Percentiles rank a stretch among this genome's conserved stretches.
These are phyloP conservation scores for Platysternon megacephalum DNA, from an alignment of 2,113 vertebrate species.

Conservation along the genomic window DNA sequence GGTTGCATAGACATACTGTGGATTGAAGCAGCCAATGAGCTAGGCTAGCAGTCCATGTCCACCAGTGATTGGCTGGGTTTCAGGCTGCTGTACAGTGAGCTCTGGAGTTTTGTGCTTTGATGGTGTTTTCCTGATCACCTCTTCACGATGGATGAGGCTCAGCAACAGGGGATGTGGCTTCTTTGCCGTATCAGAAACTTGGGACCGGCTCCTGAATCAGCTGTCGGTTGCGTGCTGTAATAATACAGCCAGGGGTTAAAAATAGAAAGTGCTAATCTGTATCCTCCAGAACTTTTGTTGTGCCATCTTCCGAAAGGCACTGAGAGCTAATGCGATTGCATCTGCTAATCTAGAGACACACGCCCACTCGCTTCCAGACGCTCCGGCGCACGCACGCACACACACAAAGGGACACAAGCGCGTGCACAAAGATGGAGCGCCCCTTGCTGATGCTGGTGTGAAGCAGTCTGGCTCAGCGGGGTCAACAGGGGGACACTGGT, in stretches of 20 bases:
- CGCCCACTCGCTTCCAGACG: background rate
- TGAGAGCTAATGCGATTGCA: background rate
- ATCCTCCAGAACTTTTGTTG: background rate
- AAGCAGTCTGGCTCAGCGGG: too few species aligned
- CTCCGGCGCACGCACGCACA: background rate
- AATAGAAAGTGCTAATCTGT: background rate
- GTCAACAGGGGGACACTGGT: background rate
- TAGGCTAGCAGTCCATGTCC: background rate
- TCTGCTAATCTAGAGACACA: background rate
- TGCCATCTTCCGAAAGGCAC: background rate
- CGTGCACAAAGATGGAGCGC: background rate
- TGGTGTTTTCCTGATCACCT: background rate
- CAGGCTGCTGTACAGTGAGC: background rate
- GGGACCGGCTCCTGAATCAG: background rate
- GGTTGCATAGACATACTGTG: accelerated
- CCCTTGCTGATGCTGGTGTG: background rate
- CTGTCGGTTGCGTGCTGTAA: background rate
- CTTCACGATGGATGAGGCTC: background rate
- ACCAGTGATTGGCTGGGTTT: background rate
- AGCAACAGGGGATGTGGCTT: background rate
- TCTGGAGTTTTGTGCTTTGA: background rate
- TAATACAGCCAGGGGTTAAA: background rate
- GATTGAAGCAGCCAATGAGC: accelerated
- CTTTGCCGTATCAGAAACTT: background rate
- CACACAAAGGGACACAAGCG: background rate